Evolutionary conservation across 2,113 vertebrate species (phyloP).

Genomic region (Mirza zaza): DNA sequence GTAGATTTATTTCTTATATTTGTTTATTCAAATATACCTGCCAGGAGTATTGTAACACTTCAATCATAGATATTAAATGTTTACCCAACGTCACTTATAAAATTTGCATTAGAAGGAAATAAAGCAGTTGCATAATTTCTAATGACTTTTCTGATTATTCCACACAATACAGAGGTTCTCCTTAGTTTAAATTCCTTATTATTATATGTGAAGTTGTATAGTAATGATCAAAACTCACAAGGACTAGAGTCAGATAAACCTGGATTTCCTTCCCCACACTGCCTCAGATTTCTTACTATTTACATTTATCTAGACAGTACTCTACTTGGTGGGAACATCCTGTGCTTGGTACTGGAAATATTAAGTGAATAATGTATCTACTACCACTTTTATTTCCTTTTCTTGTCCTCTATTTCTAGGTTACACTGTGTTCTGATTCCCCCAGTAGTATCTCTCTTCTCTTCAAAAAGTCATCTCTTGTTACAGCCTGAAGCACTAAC

Average conservation of each 20-base stretch:
- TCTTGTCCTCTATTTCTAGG: not conserved
- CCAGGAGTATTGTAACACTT: not conserved
- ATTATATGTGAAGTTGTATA: not conserved
- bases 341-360: not conserved
- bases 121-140: not conserved
- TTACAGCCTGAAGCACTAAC: not conserved
- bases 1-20: not conserved
- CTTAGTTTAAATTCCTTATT: not conserved
- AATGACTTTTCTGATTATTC: not conserved
- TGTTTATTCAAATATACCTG: not conserved
- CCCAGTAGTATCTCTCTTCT: not conserved
- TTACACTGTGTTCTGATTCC: not conserved
- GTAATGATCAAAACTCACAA: not conserved
- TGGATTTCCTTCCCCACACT: not conserved
- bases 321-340: not conserved
- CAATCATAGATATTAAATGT: not conserved
- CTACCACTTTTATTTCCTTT: not conserved
- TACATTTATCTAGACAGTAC: not conserved
- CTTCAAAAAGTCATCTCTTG: not conserved
- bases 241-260: not conserved
- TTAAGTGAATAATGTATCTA: not conserved
- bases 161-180: not conserved
- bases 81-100: not conserved
- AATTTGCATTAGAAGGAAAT: not conserved
- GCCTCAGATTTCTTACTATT: not conserved